Evolutionary conservation across 2,888 invertebrate genomes (phyloP).

Genomic region (Pachycephus smyrnensis): DNA sequence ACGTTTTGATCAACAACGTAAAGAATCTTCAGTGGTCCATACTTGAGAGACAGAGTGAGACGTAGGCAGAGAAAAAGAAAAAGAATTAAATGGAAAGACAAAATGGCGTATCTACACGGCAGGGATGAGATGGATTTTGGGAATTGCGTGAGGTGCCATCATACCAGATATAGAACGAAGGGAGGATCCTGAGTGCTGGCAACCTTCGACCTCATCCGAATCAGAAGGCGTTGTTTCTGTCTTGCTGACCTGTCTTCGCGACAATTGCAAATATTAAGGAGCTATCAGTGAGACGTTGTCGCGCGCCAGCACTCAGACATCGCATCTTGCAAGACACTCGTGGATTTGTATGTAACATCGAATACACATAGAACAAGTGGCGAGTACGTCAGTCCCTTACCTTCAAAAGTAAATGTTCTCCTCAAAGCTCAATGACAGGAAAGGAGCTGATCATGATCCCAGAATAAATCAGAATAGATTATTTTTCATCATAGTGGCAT

Average conservation of each 20-base stretch:
- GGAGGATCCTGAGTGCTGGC: slow-evolving; percentile 63
- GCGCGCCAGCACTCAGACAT: slow-evolving; percentile 56
- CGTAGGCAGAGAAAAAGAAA: not conserved
- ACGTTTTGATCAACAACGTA: not conserved
- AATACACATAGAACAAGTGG: slow-evolving; percentile 67
- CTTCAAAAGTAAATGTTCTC: slow-evolving; percentile 69
- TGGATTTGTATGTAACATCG: slow-evolving; percentile 65
- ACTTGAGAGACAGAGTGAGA: not conserved
- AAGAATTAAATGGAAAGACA: not conserved
- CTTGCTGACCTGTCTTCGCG: not conserved
- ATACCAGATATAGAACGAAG: slow-evolving; percentile 66
- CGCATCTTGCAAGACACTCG: slow-evolving; percentile 59
- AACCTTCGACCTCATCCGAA: slow-evolving; percentile 12
- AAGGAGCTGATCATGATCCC: slow-evolving; percentile 68
- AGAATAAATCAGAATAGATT: slow-evolving; percentile 68
- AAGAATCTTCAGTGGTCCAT: not conserved
- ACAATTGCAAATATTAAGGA: not conserved
- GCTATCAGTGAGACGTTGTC: not conserved
- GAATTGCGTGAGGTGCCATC: slow-evolving; percentile 67
- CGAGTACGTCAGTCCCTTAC: slow-evolving; percentile 68
- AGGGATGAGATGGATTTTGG: slow-evolving; percentile 38
- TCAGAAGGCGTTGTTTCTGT: not conserved
- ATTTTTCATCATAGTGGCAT: slow-evolving; percentile 63
- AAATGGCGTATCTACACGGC: slow-evolving; percentile 27
- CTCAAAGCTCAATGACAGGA: slow-evolving; percentile 68